Evolutionary conservation across 2,888 invertebrate species (phyloP).

Genomic region (Strigamia maritima): DNA sequence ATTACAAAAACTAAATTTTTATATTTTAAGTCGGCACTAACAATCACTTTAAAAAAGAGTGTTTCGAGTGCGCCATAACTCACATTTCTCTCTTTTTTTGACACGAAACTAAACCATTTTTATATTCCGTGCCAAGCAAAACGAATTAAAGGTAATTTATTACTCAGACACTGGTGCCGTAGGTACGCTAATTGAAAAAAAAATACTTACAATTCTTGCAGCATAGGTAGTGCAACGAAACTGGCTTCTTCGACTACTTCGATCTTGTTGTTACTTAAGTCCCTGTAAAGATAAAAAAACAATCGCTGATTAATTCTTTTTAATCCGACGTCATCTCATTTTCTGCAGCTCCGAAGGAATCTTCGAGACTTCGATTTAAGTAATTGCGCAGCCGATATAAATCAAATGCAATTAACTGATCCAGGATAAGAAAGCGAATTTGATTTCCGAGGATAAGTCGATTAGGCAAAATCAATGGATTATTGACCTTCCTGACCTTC

Average conservation of each 20-base stretch:
- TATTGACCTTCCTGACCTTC: background rate
- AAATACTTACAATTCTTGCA: conserved; percentile 68
- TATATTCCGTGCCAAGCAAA: background rate
- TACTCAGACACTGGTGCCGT: background rate
- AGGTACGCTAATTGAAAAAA: background rate
- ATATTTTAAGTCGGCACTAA: background rate
- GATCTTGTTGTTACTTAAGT: conserved; percentile 64
- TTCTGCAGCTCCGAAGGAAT: background rate
- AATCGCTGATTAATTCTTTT: conserved; percentile 46
- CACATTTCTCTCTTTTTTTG: background rate
- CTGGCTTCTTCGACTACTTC: conserved; percentile 57
- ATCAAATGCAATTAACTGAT: conserved; percentile 4
- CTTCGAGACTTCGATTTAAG: background rate
- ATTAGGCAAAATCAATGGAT: background rate
- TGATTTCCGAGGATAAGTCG: background rate
- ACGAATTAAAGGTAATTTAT: background rate
- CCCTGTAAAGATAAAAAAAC: conserved; percentile 57
- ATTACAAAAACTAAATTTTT: background rate
- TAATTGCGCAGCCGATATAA: background rate
- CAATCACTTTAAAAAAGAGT: background rate
- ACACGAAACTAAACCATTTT: background rate
- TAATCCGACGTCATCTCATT: background rate
- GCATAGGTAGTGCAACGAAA: conserved; percentile 62
- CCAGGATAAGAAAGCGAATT: background rate
- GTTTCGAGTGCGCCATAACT: background rate